Conservation (phyloP, 2,888 invertebrate species). For the Chromoteleia sp. region DNA sequence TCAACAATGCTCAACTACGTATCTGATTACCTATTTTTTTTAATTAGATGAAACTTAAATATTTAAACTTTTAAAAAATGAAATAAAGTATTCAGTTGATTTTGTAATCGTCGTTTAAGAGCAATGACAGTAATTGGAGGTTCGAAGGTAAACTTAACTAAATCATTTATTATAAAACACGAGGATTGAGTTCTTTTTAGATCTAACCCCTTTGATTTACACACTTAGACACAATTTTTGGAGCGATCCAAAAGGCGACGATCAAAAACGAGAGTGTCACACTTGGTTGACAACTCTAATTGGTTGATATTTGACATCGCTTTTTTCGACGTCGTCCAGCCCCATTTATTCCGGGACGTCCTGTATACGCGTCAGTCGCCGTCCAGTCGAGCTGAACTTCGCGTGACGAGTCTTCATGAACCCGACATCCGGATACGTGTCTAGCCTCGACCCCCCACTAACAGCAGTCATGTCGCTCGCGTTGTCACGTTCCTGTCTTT, state of each 20-base stretch:
- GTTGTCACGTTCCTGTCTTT: conserved; percentile 61
- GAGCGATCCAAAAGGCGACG: neutral
- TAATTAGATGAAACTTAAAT: too few relatives aligned
- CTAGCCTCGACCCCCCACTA: conserved; percentile 48
- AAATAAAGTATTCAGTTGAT: too few relatives aligned
- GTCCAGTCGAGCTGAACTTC: conserved; percentile 37
- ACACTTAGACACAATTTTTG: too few relatives aligned
- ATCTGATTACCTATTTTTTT: too few relatives aligned
- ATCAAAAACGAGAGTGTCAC: conserved; percentile 20
- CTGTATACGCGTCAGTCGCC: conserved; percentile 33
- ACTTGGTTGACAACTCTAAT: conserved; percentile 36
- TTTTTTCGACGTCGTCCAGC: conserved; percentile 12
- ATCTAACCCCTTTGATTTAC: too few relatives aligned
- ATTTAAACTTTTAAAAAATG: too few relatives aligned
- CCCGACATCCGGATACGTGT: conserved; percentile 63
- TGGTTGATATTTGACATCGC: conserved; percentile 47
- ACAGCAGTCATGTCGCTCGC: conserved; percentile 54
- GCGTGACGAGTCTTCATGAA: conserved; percentile 49
- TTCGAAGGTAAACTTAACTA: too few relatives aligned
- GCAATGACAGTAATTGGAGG: too few relatives aligned
- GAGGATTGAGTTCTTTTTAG: too few relatives aligned
- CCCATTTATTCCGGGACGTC: conserved; percentile 26
- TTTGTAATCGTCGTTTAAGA: too few relatives aligned
- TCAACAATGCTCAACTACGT: too few relatives aligned
- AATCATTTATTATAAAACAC: too few relatives aligned